Base-by-base conservation (phyloP, 1,140 invertebrate species). In the Rhyzopertha dominica region DNA sequence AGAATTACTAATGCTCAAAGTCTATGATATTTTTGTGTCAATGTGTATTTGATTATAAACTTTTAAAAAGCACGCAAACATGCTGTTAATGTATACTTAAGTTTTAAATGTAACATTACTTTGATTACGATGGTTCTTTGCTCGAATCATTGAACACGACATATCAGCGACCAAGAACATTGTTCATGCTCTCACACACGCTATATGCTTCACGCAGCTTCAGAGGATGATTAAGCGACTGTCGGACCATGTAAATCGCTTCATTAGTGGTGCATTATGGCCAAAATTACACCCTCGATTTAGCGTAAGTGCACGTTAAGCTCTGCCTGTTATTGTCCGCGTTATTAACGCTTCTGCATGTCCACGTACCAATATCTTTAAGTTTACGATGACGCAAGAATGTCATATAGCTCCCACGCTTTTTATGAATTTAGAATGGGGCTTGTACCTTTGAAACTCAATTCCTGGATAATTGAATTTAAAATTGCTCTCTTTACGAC, bases 391-490 rank as follows among this genome's bases (percentile, higher is more conserved):
- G 45, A 36, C 54, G 28, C 54, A 53, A 47, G 54, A 53, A 56
- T 56, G 54, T 52, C 53, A 55, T 55, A 55, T 55, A 32, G 32
- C 32, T 40, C n/a, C n/a, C n/a, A n/a, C n/a, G 35, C 39, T 48
- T 52, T 51, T 47, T 44, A 47, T 52, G 50, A 43, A 52, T 52
- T 41, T 47, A 38, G n/a, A 52, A 52, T 48, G 50, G 48, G 44
- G 45, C 38, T 47, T 51, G 49, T 51, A 51, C 44, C n/a, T 36
- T 46, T 32, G 37, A 51, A 41, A 45, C 45, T 49, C 45, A 46
- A 53, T 51, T 54, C 47, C 54, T 48, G 48, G 51, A 56, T 53
- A 56, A 56, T 54, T 53, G 46, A 54, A 56, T 53, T 50, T 49
- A 45, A 49, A 56, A 56, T 49, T 52, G 45, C 50, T 28, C 26